These are phyloP conservation scores for Pseudomyrmex pallidus DNA, from an alignment of 1,140 invertebrate species.

Conservation along the genomic window DNA sequence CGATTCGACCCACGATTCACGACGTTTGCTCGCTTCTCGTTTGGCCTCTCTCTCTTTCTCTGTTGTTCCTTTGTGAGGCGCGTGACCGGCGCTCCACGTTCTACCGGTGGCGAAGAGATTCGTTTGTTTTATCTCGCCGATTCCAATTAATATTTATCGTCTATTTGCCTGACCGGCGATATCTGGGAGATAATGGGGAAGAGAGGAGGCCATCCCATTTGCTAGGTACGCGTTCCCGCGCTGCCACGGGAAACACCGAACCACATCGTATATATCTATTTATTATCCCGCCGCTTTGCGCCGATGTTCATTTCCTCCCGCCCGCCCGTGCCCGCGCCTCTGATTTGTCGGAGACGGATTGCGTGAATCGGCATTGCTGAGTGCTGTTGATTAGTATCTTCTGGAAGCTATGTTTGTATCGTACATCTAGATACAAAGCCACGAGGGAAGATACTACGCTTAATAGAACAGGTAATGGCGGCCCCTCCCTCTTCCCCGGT, in stretches of 20 bases:
- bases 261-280: neutral
- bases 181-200: constrained; percentile 26
- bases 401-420: constrained; percentile 22
- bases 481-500: neutral
- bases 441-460: constrained; percentile 54
- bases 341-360: constrained; percentile 66
- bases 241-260: neutral
- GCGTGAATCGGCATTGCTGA: constrained; percentile 62
- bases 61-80: constrained; percentile 38
- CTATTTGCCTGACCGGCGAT: constrained; percentile 64
- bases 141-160: constrained; percentile 78
- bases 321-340: constrained; percentile 1
- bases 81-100: constrained; percentile 66
- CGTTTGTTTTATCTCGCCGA: constrained; percentile 76
- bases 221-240: constrained; percentile 14
- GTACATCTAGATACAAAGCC: constrained; percentile 52
- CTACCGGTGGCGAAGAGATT: constrained; percentile 64
- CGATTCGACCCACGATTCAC: constrained; percentile 64
- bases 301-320: constrained; percentile 9
- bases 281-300: constrained; percentile 50
- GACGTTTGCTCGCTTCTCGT: constrained; percentile 15
- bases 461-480: constrained; percentile 69
- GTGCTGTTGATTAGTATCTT: constrained; percentile 63
- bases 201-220: neutral
- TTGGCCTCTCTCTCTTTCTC: neutral